Base-by-base conservation (phyloP, 2,797 vertebrate genomes). In the Erithacus rubecula region DNA sequence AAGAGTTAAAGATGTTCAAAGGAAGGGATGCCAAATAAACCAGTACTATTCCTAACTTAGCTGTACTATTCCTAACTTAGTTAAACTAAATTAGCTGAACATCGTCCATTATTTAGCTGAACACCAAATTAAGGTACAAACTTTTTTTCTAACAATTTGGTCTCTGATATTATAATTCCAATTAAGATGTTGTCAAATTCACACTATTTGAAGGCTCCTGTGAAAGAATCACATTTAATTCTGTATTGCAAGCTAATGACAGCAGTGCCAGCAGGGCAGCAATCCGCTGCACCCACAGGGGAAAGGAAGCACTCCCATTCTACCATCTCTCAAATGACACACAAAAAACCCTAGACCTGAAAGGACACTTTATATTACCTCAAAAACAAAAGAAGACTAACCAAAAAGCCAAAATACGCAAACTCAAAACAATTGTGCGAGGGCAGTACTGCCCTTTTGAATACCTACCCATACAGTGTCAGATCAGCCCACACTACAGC, bases 401-500 rank as follows among this genome's bases (percentile, higher is more conserved):
- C 5, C 18, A 84, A 90, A 74, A 85, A 44, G 15, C 15, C 44
- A 51, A 81, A 77, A 56, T 19, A 23, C 1, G 14, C 27, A 52
- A 86, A 64, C 1, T 29, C 8, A 80, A 65, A 10, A 58, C 22
- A 88, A 78, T 1, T 11, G 13, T 56, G 2, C 63, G n/a, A 34
- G 9, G 15, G 27, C 22, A 70, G 26, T 22, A 60, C 6, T 52
- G 8, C 17, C 29, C 76, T 69, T 84, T 1, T 89, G 24, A 86
- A 80, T 19, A 72, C 24, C 63, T 83, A 37, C 32, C 24, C 47
- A 47, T 39, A 63, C 9, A 20, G 16, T 37, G 19, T 17, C 23
- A 62, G n/a, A 47, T 12, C 41, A 49, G 37, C 29, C 18, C 37
- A 83, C 46, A 23, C 24, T 44, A 43, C 0, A 0, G 81, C 3